Conservation (phyloP, 2,797 vertebrate genomes). For the Chromis chromis region DNA sequence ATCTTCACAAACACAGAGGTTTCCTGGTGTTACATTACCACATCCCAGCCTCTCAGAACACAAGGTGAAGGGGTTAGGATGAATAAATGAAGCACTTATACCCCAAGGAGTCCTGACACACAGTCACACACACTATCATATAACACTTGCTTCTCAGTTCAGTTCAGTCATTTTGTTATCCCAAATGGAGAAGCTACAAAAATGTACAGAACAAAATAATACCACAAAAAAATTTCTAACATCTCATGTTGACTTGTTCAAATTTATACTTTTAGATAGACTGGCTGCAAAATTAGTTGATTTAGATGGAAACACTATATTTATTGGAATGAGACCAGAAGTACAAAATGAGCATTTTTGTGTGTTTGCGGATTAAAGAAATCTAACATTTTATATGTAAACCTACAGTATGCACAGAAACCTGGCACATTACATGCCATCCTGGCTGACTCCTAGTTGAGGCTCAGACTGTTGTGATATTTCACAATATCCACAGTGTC, state of each 20-base stretch:
- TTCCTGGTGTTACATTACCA: conserved; percentile 52
- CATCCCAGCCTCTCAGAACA: conserved; percentile 28
- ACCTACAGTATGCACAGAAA: too few species aligned
- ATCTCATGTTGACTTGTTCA: too few species aligned
- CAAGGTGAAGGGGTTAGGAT: conserved; percentile 54
- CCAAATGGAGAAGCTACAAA: too few species aligned
- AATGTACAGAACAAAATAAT: too few species aligned
- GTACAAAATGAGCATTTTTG: neutral
- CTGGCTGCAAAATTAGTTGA: neutral
- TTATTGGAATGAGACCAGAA: neutral
- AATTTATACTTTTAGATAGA: conserved; percentile 1
- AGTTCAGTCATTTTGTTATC: too few species aligned
- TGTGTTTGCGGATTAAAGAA: too few species aligned
- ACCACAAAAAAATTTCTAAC: too few species aligned
- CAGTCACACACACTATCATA: conserved; percentile 34
- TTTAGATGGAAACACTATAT: neutral
- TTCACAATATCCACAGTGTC: neutral
- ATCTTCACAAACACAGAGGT: conserved; percentile 32
- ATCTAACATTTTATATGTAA: too few species aligned
- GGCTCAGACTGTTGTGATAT: neutral
- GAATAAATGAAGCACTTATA: conserved; percentile 48
- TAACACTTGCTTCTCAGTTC: conserved; percentile 31
- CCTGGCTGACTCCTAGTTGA: neutral
- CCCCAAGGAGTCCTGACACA: conserved; percentile 20
- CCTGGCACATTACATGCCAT: neutral